These are phyloP conservation scores for Crotalus viridis DNA, from an alignment of 2,113 vertebrate genomes.

Conservation along the genomic window DNA sequence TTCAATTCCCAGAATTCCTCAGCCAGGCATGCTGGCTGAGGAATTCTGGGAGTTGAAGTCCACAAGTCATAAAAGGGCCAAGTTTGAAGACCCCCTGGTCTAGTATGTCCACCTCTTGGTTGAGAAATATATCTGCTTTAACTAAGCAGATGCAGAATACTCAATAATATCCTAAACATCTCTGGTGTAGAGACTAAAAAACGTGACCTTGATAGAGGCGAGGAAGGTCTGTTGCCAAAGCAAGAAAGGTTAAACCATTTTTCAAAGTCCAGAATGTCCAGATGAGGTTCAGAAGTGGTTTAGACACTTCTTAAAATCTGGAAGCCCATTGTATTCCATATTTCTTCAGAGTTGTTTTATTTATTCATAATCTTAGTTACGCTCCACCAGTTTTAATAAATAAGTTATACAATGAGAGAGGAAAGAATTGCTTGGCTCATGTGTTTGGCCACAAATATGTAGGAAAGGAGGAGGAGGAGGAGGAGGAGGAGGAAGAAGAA, in stretches of 20 bases:
- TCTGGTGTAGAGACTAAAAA: neutral
- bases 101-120: neutral
- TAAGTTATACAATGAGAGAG: slow-evolving; percentile 72
- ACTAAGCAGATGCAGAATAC: neutral
- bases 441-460: slow-evolving; percentile 63
- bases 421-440: slow-evolving; percentile 69
- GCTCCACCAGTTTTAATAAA: slow-evolving; percentile 79
- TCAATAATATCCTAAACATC: neutral
- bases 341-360: slow-evolving; percentile 62
- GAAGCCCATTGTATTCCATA: slow-evolving; percentile 76
- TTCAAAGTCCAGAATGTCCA: neutral
- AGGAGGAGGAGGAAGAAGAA: too few relatives aligned
- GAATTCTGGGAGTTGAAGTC: too few relatives aligned
- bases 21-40: neutral
- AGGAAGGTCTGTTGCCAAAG: neutral
- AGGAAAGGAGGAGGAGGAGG: slow-evolving; percentile 23
- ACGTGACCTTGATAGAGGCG: neutral
- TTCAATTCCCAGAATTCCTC: neutral
- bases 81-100: too few relatives aligned
- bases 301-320: slow-evolving; percentile 69
- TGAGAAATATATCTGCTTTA: neutral
- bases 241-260: neutral
- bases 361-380: slow-evolving; percentile 77
- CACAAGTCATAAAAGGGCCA: too few relatives aligned
- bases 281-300: neutral